Evolutionary conservation across 2,113 vertebrate genomes (phyloP).

Genomic region (Synodontis membranacea): DNA sequence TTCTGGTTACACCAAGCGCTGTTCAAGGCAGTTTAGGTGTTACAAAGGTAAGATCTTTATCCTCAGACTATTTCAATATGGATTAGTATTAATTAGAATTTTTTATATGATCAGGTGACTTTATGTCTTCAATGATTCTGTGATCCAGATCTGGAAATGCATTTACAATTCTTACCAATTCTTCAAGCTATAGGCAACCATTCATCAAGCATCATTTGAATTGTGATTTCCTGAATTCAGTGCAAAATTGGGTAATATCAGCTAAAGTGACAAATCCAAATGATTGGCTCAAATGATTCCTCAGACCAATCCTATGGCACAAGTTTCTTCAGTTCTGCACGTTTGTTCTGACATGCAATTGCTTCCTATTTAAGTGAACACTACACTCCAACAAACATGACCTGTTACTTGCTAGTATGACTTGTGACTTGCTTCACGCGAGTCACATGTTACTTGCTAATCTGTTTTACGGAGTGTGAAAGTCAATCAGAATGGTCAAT

Average conservation of each 20-base stretch:
- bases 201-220: neutral
- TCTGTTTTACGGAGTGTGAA: too few relatives aligned
- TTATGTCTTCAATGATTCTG: neutral
- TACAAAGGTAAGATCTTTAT: constrained; percentile 76
- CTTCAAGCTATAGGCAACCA: neutral
- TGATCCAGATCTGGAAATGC: neutral
- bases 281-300: neutral
- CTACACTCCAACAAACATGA: neutral
- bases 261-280: neutral
- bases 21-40: constrained; percentile 83
- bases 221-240: neutral
- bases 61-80: neutral
- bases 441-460: too few relatives aligned
- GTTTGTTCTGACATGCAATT: neutral
- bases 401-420: neutral
- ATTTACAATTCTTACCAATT: neutral
- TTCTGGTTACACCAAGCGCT: constrained; percentile 82
- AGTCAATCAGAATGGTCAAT: too few relatives aligned
- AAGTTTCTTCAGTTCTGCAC: neutral
- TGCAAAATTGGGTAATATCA: neutral
- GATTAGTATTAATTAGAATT: neutral
- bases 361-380: neutral
- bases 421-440: too few relatives aligned
- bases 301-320: neutral
- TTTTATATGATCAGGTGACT: neutral